Evolutionary conservation across 2,113 vertebrate genomes (phyloP).

Genomic region (Candoia aspera): DNA sequence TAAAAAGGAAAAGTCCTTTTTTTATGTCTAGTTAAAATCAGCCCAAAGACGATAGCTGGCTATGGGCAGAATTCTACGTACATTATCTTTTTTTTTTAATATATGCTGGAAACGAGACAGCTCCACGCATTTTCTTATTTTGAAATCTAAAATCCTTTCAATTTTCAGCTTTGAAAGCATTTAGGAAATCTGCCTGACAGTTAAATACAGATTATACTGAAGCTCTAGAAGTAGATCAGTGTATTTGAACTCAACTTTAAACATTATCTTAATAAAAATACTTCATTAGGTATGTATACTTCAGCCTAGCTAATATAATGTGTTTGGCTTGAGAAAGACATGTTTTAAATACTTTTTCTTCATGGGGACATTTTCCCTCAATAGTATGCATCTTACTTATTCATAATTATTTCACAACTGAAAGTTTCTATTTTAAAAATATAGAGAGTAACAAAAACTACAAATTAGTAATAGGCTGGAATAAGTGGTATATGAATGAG

Average conservation of each 20-base stretch:
- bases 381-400: background rate
- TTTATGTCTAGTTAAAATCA: background rate
- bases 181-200: background rate
- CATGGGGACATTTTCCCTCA: background rate
- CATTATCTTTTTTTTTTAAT: background rate
- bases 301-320: background rate
- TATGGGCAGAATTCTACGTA: background rate
- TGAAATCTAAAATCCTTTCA: background rate
- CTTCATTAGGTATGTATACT: background rate
- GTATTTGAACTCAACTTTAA: background rate
- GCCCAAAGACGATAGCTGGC: too few species aligned
- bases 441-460: rapidly evolving
- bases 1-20: background rate
- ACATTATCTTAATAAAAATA: background rate
- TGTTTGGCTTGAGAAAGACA: background rate
- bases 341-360: background rate
- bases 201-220: background rate
- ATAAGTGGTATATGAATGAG: rapidly evolving
- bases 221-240: background rate
- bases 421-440: rapidly evolving
- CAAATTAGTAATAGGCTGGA: rapidly evolving
- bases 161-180: background rate
- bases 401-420: rapidly evolving
- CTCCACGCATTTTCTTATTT: background rate
- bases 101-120: background rate